Evolutionary conservation across 2,888 invertebrate genomes (phyloP).

Genomic region (Galeruca laticollis): DNA sequence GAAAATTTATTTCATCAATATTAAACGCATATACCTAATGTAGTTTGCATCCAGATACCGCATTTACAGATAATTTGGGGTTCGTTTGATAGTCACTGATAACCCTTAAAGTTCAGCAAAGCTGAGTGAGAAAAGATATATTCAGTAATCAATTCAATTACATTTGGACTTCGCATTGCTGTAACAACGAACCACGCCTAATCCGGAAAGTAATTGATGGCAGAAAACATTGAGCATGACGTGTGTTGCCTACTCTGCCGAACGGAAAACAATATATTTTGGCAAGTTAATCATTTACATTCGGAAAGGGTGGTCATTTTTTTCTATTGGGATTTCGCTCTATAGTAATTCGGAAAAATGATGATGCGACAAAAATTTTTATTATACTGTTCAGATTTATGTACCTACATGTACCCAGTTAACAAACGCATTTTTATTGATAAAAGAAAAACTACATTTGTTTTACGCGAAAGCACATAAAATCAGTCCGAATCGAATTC

Average conservation of each 20-base stretch:
- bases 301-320: background rate
- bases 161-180: conserved; percentile 25
- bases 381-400: background rate
- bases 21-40: background rate
- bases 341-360: background rate
- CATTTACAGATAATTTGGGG: background rate
- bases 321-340: background rate
- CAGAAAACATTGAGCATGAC: conserved; percentile 25
- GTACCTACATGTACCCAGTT: background rate
- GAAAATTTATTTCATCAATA: background rate
- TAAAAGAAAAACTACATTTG: background rate
- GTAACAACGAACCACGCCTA: conserved; percentile 12
- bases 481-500: no score
- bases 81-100: conserved; percentile 16
- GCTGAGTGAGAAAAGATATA: conserved; percentile 10
- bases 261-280: conserved; percentile 9
- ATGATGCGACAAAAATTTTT: background rate
- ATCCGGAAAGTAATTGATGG: conserved; percentile 29
- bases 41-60: background rate
- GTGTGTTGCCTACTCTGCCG: conserved; percentile 9
- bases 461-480: no score
- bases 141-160: conserved; percentile 7
- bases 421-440: background rate
- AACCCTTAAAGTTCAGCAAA: conserved; percentile 10
- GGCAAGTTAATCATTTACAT: conserved; percentile 10